Conservation (phyloP, 2,113 vertebrate genomes). For the Falco punctatus region DNA sequence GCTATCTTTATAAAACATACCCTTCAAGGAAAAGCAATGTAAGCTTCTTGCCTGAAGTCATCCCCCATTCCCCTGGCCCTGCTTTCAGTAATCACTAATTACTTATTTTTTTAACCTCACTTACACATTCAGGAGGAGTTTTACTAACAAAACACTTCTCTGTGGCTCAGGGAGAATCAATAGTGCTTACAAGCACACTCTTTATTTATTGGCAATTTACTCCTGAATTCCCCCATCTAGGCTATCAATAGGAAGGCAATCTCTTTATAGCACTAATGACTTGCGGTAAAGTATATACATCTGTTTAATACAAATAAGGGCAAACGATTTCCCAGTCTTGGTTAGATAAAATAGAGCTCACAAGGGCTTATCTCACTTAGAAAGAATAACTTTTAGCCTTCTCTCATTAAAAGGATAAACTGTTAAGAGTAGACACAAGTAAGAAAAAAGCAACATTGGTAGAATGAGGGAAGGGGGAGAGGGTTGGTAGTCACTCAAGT, state of each 20-base stretch:
- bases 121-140: constrained; percentile 43
- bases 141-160: constrained; percentile 52
- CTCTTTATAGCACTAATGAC: constrained; percentile 61
- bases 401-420: constrained; percentile 37
- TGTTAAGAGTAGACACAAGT: background rate
- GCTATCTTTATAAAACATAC: background rate
- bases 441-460: background rate
- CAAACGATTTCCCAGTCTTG: constrained; percentile 56
- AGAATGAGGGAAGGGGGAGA: background rate
- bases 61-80: background rate
- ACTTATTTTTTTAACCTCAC: background rate
- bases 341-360: constrained; percentile 44
- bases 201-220: constrained; percentile 67
- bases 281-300: constrained; percentile 63
- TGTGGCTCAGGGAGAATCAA: constrained; percentile 45
- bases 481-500: background rate
- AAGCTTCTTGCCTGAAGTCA: background rate
- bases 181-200: constrained; percentile 49
- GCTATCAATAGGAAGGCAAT: constrained; percentile 60
- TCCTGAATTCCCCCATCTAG: constrained; percentile 18
- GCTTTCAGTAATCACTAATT: background rate
- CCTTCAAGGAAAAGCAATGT: background rate
- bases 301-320: constrained; percentile 64
- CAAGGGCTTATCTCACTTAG: constrained; percentile 11
- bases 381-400: constrained; percentile 24